Evolutionary conservation across 2,888 invertebrate genomes (phyloP), one percentile per base, ranked within the genome.

Genomic region (Erynnis tages): DNA sequence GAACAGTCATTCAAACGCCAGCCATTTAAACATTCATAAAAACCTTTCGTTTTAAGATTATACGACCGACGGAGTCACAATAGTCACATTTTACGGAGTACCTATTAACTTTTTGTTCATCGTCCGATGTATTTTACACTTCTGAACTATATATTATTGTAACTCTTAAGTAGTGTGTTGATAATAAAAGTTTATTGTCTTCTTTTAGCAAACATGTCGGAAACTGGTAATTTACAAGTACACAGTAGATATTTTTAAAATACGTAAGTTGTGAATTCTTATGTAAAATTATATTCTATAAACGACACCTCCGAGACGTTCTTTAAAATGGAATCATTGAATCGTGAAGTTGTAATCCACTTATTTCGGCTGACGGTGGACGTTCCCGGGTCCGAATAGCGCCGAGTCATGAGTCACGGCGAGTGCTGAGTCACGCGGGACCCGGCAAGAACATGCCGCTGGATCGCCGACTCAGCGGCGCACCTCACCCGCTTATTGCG

Each of bases 341-440:
- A 66, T 67, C 80, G 79, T 82, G 79, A 79, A 82, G 76, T 69
- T 71, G 77, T 81, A 83, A 86, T 86, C 79, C 76, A 85, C 79
- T 86, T 86, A 86, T 86, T 85, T 79, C 76, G 71, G 79, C 77
- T 78, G 79, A 79, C 76, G 77, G 72, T 73, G 64, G 73, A 69
- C 75, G 78, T 74, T 74, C 72, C 76, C 68, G 66, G 67, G 60
- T 62, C 65, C 62, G 69, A 73, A 76, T 78, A 71, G 63, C 70
- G 80, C 62, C 58, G 74, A 79, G 76, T 82, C 85, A 84, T 75
- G 80, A 76, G 65, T 80, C 78, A 76, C 63, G 67, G 58, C 52
- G 71, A 60, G 58, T 67, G 86, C 84, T 82, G 84, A 87, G 68
- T 87, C 84, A 83, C 61, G 66, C 59, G 67, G 67, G 71, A 72